Evolutionary conservation across 2,113 vertebrate species (phyloP).

Genomic region (Actinemys pallida): DNA sequence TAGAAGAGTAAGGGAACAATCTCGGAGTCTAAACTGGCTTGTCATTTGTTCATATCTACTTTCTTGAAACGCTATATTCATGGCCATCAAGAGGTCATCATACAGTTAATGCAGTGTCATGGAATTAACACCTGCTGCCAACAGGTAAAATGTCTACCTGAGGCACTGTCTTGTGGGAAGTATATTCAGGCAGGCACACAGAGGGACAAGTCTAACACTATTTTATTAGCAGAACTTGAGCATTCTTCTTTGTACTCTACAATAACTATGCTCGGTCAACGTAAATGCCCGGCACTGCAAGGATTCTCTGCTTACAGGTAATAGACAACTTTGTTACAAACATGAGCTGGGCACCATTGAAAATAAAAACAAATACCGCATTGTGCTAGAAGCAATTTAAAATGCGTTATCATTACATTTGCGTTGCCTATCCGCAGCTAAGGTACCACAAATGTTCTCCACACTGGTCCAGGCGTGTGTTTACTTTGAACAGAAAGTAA

Average conservation of each 20-base stretch:
- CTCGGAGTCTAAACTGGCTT: not conserved
- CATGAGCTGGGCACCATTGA: not conserved
- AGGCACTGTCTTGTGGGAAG: constrained; percentile 1
- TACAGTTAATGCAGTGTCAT: not conserved
- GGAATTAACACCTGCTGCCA: not conserved
- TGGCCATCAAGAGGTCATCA: not conserved
- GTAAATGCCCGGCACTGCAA: not conserved
- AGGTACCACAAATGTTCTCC: not conserved
- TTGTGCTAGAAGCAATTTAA: not conserved
- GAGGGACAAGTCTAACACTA: rapidly evolving
- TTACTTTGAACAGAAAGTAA: not conserved
- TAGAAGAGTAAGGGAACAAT: not conserved
- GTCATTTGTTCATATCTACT: not conserved
- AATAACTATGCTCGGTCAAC: not conserved
- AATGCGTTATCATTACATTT: not conserved
- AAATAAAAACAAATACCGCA: not conserved
- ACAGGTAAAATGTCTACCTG: not conserved
- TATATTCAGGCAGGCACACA: not conserved
- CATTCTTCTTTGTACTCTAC: not conserved
- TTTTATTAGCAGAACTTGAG: not conserved
- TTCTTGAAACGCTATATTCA: not conserved
- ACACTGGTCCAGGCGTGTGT: not conserved
- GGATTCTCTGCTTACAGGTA: not conserved
- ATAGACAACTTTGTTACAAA: not conserved
- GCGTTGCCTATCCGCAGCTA: not conserved